Conservation (phyloP, 2,797 vertebrate species). For the Pseudochirops cupreus region DNA sequence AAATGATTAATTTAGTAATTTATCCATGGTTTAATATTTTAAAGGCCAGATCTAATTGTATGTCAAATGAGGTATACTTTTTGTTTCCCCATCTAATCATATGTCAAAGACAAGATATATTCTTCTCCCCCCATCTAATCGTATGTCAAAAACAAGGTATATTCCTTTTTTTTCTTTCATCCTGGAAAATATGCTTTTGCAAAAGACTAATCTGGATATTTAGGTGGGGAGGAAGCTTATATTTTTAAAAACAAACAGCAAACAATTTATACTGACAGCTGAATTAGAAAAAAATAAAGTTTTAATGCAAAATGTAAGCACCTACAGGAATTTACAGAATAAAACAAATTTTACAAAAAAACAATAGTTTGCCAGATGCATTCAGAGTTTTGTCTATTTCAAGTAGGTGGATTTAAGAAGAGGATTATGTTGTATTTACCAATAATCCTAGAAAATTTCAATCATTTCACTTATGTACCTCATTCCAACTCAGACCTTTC, state of each 20-base stretch:
- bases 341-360: background rate
- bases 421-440: background rate
- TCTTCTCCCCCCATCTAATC: conserved; percentile 19
- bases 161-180: conserved; percentile 45
- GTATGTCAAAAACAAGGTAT: conserved; percentile 60
- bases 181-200: conserved; percentile 59
- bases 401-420: background rate
- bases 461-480: background rate
- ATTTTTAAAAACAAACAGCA: conserved; percentile 5
- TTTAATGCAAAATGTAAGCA: background rate
- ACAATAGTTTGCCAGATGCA: background rate
- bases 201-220: conserved; percentile 53
- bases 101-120: conserved; percentile 60
- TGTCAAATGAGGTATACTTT: conserved; percentile 57
- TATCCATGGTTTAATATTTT: conserved; percentile 42
- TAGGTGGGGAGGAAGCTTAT: background rate
- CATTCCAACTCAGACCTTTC: background rate
- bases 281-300: background rate
- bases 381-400: background rate
- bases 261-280: background rate
- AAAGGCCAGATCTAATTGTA: conserved; percentile 52
- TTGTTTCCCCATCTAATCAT: conserved; percentile 45
- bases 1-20: conserved; percentile 47
- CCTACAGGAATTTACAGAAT: background rate
- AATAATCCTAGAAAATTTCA: background rate